phyloP scores from a whole-genome alignment of 2,113 vertebrate species.

The Lota lota region DNA sequence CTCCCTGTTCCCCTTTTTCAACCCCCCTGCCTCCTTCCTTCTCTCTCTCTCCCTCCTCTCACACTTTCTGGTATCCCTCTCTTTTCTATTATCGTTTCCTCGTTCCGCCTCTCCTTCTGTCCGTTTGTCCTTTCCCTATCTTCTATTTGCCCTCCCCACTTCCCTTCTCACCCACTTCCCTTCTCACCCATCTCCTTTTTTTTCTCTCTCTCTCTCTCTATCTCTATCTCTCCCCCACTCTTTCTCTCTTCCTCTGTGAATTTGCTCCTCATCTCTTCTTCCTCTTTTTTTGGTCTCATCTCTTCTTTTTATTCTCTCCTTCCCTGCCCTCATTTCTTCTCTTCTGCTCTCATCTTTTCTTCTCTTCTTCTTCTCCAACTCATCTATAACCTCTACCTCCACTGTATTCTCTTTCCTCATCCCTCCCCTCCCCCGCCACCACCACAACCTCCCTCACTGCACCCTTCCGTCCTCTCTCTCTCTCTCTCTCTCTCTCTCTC shows the following conservation, averaged over 20 bases:
- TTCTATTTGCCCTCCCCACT: neutral
- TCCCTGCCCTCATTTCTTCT: neutral
- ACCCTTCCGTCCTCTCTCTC: constrained; percentile 81
- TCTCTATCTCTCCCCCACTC: neutral
- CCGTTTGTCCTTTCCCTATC: neutral
- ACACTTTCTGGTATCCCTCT: neutral
- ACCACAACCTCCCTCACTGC: constrained; percentile 18
- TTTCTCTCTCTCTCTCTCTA: neutral
- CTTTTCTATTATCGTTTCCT: neutral
- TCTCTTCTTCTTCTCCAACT: neutral
- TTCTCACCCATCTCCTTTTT: neutral
- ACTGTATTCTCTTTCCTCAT: neutral
- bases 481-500: constrained; percentile 32
- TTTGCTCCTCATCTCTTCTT: too few species aligned
- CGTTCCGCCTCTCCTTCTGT: neutral
- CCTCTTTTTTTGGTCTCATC: neutral
- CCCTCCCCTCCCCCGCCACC: neutral
- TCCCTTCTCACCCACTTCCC: neutral
- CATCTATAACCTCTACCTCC: neutral
- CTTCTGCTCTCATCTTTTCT: neutral
- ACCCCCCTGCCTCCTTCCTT: constrained; percentile 17
- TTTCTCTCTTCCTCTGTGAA: neutral
- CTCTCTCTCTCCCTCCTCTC: constrained; percentile 3
- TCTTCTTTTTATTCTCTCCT: neutral
- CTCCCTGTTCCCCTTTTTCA: constrained; percentile 8